Evolutionary conservation across 1,140 invertebrate species (phyloP), one percentile per base, ranked within the genome.

Genomic region (Schmidtea mediterranea): DNA sequence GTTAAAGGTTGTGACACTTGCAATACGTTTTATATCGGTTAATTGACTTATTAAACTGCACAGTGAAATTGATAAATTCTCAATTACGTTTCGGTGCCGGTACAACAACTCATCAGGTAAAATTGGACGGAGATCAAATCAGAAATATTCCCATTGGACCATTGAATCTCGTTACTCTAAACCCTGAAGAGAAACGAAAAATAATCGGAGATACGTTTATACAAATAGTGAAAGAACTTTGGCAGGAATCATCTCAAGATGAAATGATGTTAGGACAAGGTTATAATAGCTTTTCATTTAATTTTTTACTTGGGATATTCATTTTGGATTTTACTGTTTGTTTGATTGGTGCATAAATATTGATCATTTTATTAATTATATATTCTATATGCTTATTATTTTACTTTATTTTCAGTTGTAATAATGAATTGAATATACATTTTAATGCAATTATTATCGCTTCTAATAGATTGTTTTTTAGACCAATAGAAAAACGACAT

Each of bases 171-270:
- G n/a, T 19, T 12, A 16, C 13, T 12, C 72, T 75, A 0, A 75
- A 79, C 62, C 90, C 90, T 0, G 90, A 97, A 69, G 83, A 94
- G 59, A 97, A 97, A 62, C 73, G 90, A 43, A 86, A 84, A 70
- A 95, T 98, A 55, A 97, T 97, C 59, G 90, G 90, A 22, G 90
- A 97, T 67, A 83, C 89, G 48, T 97, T 97, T 69, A 82, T 95
- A 51, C 76, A 76, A 59, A 73, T 74, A 57, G 47, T 19, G 6
- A 36, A 39, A 16, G 15, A 18, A 9, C 3, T 10, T 2, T 45
- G 43, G 43, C 15, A 24, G n/a, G 43, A 45, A 9, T 13, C 21
- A 24, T 12, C 26, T 32, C 26, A 32, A 32, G 26, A 32, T 32
- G 26, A 32, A 3, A 32, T 32, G 26, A 32, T 32, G 26, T 10